A percentile compares a stretch with the other conserved stretches of the same genome.
Conservation (phyloP, 2,797 vertebrate species). For the Oryzias dopingdopingensis region DNA sequence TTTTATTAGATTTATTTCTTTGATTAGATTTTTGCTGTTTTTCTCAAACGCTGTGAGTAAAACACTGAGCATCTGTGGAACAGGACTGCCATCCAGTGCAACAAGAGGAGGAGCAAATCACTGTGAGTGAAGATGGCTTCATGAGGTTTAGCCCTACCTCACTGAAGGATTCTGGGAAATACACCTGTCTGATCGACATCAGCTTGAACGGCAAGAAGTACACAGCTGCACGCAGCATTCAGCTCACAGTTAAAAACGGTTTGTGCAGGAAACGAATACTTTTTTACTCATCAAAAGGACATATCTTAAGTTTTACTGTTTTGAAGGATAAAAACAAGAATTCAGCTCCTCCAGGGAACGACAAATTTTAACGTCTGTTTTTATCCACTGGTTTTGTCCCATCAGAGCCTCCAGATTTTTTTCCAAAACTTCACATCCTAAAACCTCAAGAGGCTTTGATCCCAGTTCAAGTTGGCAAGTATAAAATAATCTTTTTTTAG, state of each 20-base stretch:
- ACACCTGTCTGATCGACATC: constrained; percentile 65
- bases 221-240: constrained; percentile 58
- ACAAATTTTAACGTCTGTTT: neutral
- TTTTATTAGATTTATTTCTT: neutral
- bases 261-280: neutral
- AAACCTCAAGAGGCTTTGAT: constrained; percentile 33
- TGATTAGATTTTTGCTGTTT: too few species aligned
- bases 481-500: neutral
- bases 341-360: too few species aligned
- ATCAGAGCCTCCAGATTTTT: neutral
- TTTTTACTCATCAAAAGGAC: neutral
- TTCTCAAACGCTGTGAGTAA: neutral
- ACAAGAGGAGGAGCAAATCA: neutral
- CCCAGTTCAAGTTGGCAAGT: constrained; percentile 58
- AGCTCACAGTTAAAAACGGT: constrained; percentile 30
- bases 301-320: neutral
- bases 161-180: constrained; percentile 50
- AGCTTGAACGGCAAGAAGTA: constrained; percentile 38
- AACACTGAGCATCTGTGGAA: constrained; percentile 10
- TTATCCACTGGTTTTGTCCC: neutral
- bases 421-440: constrained; percentile 8
- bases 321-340: too few species aligned
- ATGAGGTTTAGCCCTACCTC: constrained; percentile 13
- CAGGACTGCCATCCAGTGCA: constrained; percentile 49
- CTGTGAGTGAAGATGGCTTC: neutral